Base-by-base conservation (phyloP, 2,888 invertebrate genomes). In the Drosophila koepferae region DNA sequence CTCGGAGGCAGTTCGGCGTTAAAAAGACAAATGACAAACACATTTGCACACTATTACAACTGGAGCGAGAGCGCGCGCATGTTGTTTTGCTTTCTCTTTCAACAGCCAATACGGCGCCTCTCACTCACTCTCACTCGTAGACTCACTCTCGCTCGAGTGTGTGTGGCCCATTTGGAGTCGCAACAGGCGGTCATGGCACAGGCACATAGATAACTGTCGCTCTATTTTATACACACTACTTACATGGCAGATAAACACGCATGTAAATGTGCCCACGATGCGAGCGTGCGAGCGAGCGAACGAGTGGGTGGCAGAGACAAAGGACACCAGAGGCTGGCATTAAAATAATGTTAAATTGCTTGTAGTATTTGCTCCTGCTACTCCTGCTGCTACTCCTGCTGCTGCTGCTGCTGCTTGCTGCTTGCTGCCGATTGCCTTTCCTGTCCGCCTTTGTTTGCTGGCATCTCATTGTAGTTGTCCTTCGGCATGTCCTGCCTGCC, bases 1-100 rank as follows among this genome's bases (percentile, higher is more conserved):
- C 62, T 69, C 58, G 63, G 53, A 72, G 74, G 68, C 83, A 72
- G 77, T 80, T 77, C 66, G 85, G 82, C 82, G 82, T 80, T 82
- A 82, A 82, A 82, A 82, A 82, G 82, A 82, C 82, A 86, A 84
- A 84, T 85, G 82, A 80, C 83, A 84, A 84, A 85, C 86, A 82
- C 86, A 85, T 83, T 83, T 85, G 71, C 83, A 83, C 83, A 82
- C 82, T 82, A 82, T 82, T 82, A 80, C 83, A 83, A 80, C 56
- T 72, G 81, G 49, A 59, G 72, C 63, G 71, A 59, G 49, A 55
- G 70, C 59, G 68, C 56, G 64, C 20, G 63, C 46, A 46, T 69
- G 66, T 53, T 66, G 48, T 41, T 8, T 16, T 34, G 34, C 74
- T 72, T 51, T 68, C 71, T 69, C 70, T 65, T 62, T 61, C 56